Base-by-base conservation (phyloP, 2,113 vertebrate species). In the Scophthalmus maximus region DNA sequence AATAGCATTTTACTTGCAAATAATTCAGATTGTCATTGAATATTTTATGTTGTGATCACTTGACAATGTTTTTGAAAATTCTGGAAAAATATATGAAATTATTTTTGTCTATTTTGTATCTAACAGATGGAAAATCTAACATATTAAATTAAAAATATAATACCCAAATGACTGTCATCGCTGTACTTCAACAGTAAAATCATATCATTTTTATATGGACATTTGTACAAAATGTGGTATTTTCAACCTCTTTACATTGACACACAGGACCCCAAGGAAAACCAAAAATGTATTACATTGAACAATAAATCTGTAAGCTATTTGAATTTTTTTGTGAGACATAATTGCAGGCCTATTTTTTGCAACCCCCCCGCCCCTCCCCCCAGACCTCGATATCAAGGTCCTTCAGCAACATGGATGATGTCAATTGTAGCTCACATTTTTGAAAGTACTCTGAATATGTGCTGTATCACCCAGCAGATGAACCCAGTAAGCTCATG, bases 61-160 rank as follows among this genome's bases (percentile, higher is more conserved):
- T 68, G 14, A 83, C 63, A 78, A 83, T 82, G 75, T 81, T 91
- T 89, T 81, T 78, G 61, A 49, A 82, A 84, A 76, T 90, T 85
- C 76, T 80, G 78, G 78, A 73, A 71, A 74, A 87, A 80, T 86
- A 72, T 88, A 89, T 76, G 26, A 90, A 86, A 90, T 87, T 90
- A 90, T 92, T 92, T 91, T 93, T 91, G 84, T 89, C 84, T 84
- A 88, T 90, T 92, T 93, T 92, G 78, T 90, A 90, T 86, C 79
- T 73, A 84, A 80, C 68, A 85, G 75, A 79, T 80, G 66, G 71
- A 71, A 44, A 84, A 70, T 87, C 68, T 79, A 84, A 81, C 72
- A 70, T 76, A 83, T 79, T 47, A 81, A 72, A 83, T 83, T 83
- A 88, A 78, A 83, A 69, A 89, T 67, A 69, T 84, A 71, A 82